Evolutionary conservation across 2,797 vertebrate species (phyloP).

Genomic region (Remorina albescens): DNA sequence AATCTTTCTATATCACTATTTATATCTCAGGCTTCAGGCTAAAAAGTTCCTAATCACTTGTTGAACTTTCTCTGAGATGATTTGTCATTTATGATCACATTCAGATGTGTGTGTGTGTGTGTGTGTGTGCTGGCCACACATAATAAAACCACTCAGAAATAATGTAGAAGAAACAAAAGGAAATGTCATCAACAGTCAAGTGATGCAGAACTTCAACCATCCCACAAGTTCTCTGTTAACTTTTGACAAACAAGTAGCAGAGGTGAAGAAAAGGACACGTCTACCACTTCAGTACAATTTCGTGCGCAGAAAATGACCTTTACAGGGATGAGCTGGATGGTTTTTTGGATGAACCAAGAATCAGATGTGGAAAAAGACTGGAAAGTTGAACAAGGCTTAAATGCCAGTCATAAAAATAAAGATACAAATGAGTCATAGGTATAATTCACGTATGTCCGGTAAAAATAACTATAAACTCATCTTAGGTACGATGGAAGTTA

Average conservation of each 20-base stretch:
- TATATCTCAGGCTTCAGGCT: conserved; percentile 1
- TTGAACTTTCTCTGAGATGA: not conserved
- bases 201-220: not conserved
- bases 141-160: conserved; percentile 10
- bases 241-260: not conserved
- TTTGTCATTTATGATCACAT: not conserved
- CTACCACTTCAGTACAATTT: not conserved
- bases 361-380: conserved; percentile 21
- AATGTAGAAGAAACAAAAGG: not conserved
- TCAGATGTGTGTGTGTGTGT: no score
- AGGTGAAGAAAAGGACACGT: not conserved
- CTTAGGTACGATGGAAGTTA: not conserved
- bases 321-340: not conserved
- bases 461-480: not conserved
- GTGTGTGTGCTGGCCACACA: not conserved
- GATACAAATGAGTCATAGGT: not conserved
- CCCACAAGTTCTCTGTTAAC: not conserved
- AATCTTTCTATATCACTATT: not conserved
- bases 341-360: conserved; percentile 1
- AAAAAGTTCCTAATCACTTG: not conserved
- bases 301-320: conserved; percentile 6
- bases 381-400: not conserved
- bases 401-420: conserved; percentile 17
- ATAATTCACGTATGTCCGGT: not conserved
- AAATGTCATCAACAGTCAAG: not conserved